Evolutionary conservation across 2,797 vertebrate genomes (phyloP), one percentile per base, ranked within the genome.

Genomic region (Chelmon rostratus): DNA sequence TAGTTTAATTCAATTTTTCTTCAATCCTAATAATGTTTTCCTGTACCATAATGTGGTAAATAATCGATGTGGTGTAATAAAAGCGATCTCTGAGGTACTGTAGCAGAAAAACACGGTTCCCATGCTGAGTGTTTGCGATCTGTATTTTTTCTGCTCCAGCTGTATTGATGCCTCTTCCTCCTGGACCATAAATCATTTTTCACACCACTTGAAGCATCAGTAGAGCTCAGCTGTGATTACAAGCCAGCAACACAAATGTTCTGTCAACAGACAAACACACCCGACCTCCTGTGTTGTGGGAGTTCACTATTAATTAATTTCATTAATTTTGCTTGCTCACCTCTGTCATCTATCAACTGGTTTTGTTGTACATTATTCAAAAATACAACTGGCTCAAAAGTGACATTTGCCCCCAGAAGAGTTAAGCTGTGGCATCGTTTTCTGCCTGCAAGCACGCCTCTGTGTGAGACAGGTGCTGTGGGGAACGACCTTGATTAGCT

Each of bases 161-260:
- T 86, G 37, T 62, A 21, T 49, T 4, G 56, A 67, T 21, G 71
- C 47, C 38, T 69, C 74, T 62, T 62, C 35, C 31, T 70, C 44
- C 21, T 28, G 66, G 2, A n/a, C 47, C 63, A 7, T 61, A 31
- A 10, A 56, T 53, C 33, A 46, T 68, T 80, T 28, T 56, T 81
- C 68, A 47, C 69, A 10, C 84, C 23, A 23, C 19, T 44, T 53
- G 47, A 49, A 66, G 49, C 53, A 2, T 4, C 67, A 21, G 40
- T n/a, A 63, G 70, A 83, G 78, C 82, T 82, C 84, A 85, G 72
- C 78, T 85, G 78, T 71, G 70, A 38, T 70, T 19, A 42, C 78
- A 53, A 57, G 28, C 16, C 73, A 6, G 62, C 40, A 15, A 59
- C 54, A 6, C 44, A 19, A 67, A 64, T 52, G 44, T 49, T 58